Conservation (phyloP, 2,888 invertebrate species). For the Heliconius erato region DNA sequence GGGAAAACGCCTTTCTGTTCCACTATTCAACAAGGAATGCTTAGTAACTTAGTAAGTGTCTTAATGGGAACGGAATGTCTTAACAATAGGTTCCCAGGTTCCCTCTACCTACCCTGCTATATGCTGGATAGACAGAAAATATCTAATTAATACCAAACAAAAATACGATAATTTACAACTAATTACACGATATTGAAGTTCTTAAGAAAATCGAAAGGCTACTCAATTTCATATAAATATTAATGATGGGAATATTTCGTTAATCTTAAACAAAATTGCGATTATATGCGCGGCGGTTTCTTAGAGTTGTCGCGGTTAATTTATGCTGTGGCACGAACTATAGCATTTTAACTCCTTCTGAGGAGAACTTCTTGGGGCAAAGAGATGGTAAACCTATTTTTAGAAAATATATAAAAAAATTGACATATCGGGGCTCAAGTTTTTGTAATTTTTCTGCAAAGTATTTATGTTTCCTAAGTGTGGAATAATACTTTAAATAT, state of each 20-base stretch:
- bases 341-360: constrained; percentile 85
- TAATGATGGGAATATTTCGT: constrained; percentile 77
- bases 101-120: not conserved
- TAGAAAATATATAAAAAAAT: too few relatives aligned
- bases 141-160: not conserved
- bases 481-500: too few relatives aligned
- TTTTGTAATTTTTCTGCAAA: too few relatives aligned
- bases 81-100: not conserved
- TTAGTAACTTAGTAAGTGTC: too few relatives aligned
- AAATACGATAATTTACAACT: not conserved
- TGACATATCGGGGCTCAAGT: too few relatives aligned
- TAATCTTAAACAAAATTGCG: constrained; percentile 83
- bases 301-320: constrained; percentile 80
- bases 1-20: too few relatives aligned
- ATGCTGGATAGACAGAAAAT: too few relatives aligned
- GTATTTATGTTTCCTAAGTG: too few relatives aligned
- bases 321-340: constrained; percentile 85
- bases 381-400: constrained; percentile 56
- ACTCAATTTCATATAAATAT: constrained; percentile 74
- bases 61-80: too few relatives aligned
- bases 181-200: not conserved
- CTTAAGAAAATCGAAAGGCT: constrained; percentile 71
- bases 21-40: too few relatives aligned
- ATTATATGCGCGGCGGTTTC: constrained; percentile 84
- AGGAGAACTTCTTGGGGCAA: constrained; percentile 58